phyloP scores from a whole-genome alignment of 2,113 vertebrate species.

The Mesoclemmys tuberculata region DNA sequence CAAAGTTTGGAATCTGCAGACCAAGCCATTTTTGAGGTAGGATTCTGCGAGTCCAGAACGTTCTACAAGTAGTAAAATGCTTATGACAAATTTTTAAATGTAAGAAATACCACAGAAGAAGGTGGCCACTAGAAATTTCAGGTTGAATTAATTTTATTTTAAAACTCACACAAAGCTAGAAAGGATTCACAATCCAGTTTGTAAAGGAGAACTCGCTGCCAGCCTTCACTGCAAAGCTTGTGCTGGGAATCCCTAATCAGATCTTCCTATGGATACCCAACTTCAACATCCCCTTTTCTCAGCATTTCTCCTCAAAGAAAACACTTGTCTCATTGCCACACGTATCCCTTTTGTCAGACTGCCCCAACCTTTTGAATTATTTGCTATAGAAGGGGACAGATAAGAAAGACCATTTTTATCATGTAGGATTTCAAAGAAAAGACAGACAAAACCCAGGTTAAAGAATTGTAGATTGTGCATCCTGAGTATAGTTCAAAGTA shows the following conservation, averaged over 20 bases:
- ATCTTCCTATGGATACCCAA: neutral
- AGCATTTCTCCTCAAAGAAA: neutral
- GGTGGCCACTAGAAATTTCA: neutral
- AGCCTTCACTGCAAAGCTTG: neutral
- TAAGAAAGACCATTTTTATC: neutral
- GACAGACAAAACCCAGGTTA: neutral
- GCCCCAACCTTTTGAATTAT: neutral
- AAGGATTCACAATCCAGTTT: neutral
- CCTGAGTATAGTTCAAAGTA: neutral
- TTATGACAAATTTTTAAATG: neutral
- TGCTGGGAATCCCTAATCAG: neutral
- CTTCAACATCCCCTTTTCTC: neutral
- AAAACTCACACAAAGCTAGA: neutral
- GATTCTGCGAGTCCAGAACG: neutral
- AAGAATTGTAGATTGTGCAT: neutral
- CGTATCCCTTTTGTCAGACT: neutral
- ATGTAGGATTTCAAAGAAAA: neutral
- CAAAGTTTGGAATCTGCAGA: neutral
- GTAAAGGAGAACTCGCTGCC: neutral
- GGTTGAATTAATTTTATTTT: neutral
- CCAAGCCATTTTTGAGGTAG: neutral
- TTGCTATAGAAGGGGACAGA: fast-evolving
- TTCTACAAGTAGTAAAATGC: neutral
- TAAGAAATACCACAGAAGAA: neutral
- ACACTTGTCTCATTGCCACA: neutral